phyloP scores from a whole-genome alignment of 1,140 invertebrate genomes.

The Zaprionus capensis region DNA sequence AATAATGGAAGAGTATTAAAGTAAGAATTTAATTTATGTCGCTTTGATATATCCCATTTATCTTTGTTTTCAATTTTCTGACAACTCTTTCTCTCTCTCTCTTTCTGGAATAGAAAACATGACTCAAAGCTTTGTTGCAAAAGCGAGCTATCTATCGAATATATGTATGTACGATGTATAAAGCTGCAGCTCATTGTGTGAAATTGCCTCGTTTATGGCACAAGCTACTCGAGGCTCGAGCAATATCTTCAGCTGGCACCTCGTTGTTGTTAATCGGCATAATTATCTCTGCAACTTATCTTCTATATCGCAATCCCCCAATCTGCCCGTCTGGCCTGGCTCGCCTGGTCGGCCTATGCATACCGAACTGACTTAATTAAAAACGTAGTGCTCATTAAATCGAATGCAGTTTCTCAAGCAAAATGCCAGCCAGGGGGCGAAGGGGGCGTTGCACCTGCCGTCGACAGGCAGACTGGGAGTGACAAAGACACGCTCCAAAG shows the following conservation, averaged over 20 bases:
- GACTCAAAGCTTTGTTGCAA: not conserved
- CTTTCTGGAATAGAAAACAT: not conserved
- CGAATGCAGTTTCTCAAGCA: constrained; percentile 59
- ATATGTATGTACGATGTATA: not conserved
- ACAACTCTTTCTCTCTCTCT: not conserved
- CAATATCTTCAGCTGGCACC: not conserved
- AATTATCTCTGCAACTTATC: constrained; percentile 29
- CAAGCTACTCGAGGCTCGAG: not conserved
- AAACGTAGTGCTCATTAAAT: constrained; percentile 67
- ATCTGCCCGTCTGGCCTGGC: not conserved
- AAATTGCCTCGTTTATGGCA: not conserved
- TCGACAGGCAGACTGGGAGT: constrained; percentile 45
- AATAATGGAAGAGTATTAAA: no score
- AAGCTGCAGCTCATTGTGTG: not conserved
- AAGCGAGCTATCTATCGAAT: not conserved
- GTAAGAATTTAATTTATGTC: no score
- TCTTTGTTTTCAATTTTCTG: no score
- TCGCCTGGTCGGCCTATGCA: constrained; percentile 7
- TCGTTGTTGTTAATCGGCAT: constrained; percentile 24
- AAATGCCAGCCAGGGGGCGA: constrained; percentile 56
- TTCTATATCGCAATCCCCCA: constrained; percentile 5
- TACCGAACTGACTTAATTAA: constrained; percentile 66
- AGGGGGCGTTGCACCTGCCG: constrained; percentile 41
- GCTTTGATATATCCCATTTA: no score
- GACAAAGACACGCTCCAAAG: constrained; percentile 38